Evolutionary conservation across 2,797 vertebrate species (phyloP).

Genomic region (Anisognathus igniventris): DNA sequence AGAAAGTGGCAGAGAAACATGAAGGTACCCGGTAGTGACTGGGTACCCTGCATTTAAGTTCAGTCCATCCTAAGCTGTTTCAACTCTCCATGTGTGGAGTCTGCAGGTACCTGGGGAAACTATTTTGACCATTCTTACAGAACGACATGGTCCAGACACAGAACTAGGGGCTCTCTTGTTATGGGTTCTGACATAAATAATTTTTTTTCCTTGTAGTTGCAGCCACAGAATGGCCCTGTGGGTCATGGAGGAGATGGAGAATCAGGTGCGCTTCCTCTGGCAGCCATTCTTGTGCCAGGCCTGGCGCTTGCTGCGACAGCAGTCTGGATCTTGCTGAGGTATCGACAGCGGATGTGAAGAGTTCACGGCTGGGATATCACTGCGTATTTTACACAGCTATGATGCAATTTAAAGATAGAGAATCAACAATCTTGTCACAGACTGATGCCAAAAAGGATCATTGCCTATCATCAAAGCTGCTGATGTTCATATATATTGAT

Average conservation of each 20-base stretch:
- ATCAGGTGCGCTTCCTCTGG: slow-evolving; percentile 68
- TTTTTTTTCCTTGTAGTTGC: slow-evolving; percentile 64
- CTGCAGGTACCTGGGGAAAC: background rate
- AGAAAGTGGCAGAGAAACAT: background rate
- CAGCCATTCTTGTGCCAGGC: slow-evolving; percentile 71
- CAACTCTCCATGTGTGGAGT: background rate
- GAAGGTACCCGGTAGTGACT: background rate
- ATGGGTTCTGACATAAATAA: background rate
- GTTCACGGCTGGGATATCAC: slow-evolving; percentile 13
- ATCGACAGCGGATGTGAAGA: slow-evolving; percentile 71
- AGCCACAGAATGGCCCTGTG: slow-evolving; percentile 74
- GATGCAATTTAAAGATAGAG: slow-evolving; percentile 63
- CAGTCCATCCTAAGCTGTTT: background rate
- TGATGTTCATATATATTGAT: slow-evolving; percentile 27
- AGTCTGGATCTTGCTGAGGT: slow-evolving; percentile 72
- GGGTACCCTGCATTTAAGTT: background rate
- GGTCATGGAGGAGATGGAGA: slow-evolving; percentile 68
- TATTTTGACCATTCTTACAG: background rate
- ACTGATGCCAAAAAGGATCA: slow-evolving; percentile 52
- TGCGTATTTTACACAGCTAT: slow-evolving; percentile 30
- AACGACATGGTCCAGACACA: background rate
- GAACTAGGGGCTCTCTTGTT: background rate
- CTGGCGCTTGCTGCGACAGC: slow-evolving; percentile 58
- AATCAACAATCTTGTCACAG: slow-evolving; percentile 58
- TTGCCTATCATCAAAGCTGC: slow-evolving; percentile 51